Base-by-base conservation (phyloP, 2,797 vertebrate genomes). In the Danio jaintianensis region DNA sequence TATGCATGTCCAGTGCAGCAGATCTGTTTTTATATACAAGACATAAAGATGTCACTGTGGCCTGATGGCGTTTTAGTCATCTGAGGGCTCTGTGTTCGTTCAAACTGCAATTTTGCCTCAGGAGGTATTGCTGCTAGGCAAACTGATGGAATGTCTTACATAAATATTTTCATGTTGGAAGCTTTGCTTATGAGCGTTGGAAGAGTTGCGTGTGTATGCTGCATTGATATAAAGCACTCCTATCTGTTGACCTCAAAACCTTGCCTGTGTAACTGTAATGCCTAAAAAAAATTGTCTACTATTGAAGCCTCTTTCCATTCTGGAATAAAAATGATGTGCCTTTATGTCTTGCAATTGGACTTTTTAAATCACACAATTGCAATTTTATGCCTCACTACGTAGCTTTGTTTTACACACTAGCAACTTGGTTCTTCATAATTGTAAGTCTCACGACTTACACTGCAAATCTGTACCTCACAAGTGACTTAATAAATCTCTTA, bases 11-110 rank as follows among this genome's bases (percentile, higher is more conserved):
- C 43, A 20, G 59, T 50, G 53, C 43, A 3, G 15, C 58, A 71
- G 74, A 40, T 68, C 50, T 15, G 52, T 75, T 83, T 77, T 64
- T 89, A 82, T 82, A 89, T 87, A 78, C 78, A 80, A 40, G 79
- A 55, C 73, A 76, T 76, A 82, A 82, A 82, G 64, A 76, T 55
- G 73, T 76, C 80, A 45, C 18, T 82, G 72, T 76, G 38, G 66
- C 64, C 11, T 55, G n/a, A 59, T 59, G 50, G n/a, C 11, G 42
- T 81, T 68, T 69, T 43, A 50, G 64, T 29, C 43, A 18, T 67
- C 52, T 38, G 64, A 63, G 78, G 18, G 5, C 48, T 71, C 80
- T 70, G 80, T 53, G 48, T 81, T 81, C 40, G 15, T 83, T 82
- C 66, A 76, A 70, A 63, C 73, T 64, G 80, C 70, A 56, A 73